A percentile compares a stretch with the other conserved stretches of the same genome.
These are phyloP conservation scores for Notolabrus celidotus DNA, from an alignment of 2,797 vertebrate genomes.

Conservation along the genomic window DNA sequence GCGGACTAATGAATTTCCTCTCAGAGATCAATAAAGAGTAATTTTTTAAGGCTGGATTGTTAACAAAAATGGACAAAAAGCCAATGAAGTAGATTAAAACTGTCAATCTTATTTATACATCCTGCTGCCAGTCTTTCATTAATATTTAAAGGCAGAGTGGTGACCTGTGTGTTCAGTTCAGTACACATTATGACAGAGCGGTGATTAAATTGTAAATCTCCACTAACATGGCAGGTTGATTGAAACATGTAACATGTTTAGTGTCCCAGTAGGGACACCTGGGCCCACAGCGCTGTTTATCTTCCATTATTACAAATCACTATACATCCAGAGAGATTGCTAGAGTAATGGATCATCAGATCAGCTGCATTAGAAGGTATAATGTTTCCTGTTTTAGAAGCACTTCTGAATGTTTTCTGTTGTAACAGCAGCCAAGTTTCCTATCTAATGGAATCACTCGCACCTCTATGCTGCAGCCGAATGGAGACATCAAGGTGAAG, in stretches of 20 bases:
- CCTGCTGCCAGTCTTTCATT: conserved; percentile 19
- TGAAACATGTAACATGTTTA: conserved; percentile 21
- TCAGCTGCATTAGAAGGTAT: neutral
- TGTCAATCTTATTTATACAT: conserved; percentile 19
- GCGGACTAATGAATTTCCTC: conserved; percentile 32
- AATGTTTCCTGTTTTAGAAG: conserved; percentile 16
- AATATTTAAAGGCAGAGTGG: conserved; percentile 34
- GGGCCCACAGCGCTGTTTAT: conserved; percentile 16
- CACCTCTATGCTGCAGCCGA: conserved; percentile 32
- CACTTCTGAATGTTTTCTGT: conserved; percentile 32
- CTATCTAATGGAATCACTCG: conserved; percentile 42
- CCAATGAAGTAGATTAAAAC: conserved; percentile 50
- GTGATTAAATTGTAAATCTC: conserved; percentile 46
- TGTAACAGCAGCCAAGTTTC: conserved; percentile 33
- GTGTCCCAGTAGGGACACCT: conserved; percentile 19
- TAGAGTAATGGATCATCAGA: conserved; percentile 6
- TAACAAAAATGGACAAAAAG: conserved; percentile 10
- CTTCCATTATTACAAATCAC: conserved; percentile 37
- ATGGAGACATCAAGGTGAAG: conserved; percentile 38
- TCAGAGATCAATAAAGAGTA: conserved; percentile 47
- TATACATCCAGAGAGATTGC: conserved; percentile 15
- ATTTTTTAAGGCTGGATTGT: conserved; percentile 8
- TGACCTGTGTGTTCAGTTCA: conserved; percentile 16
- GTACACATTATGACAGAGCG: neutral
- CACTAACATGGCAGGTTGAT: conserved; percentile 32